These are phyloP conservation scores for Synergus umbraculus DNA, from an alignment of 2,888 invertebrate genomes.

Conservation along the genomic window DNA sequence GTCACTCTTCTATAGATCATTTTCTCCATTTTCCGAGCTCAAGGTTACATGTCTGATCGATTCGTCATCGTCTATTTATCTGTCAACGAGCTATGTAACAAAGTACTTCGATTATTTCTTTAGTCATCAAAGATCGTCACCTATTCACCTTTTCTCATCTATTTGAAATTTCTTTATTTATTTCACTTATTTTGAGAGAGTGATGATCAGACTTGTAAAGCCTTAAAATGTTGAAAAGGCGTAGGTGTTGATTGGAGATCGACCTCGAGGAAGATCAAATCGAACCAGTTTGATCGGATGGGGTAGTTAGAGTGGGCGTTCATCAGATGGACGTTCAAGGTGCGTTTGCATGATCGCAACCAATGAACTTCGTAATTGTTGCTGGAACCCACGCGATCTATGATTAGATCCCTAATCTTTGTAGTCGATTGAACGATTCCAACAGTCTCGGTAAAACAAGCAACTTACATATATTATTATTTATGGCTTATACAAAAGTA, in stretches of 20 bases:
- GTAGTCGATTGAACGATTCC: not conserved
- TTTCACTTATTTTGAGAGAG: too few species aligned
- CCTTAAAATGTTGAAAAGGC: not conserved
- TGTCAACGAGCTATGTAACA: not conserved
- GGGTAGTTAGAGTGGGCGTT: conserved; percentile 61
- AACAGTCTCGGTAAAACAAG: not conserved
- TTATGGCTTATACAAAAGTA: not conserved
- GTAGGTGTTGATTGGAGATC: conserved; percentile 22
- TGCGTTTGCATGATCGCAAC: conserved; percentile 53
- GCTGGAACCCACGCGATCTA: conserved; percentile 44
- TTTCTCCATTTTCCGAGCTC: not conserved
- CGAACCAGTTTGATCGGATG: conserved; percentile 53
- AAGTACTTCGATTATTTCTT: too few species aligned
- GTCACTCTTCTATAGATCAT: conserved; percentile 64
- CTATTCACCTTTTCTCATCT: too few species aligned
- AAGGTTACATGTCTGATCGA: not conserved
- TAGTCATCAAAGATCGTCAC: too few species aligned
- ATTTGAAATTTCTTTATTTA: too few species aligned
- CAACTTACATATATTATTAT: not conserved
- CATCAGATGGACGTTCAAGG: conserved; percentile 48
- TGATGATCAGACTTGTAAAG: too few species aligned
- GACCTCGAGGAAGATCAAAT: conserved; percentile 33
- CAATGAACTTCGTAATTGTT: conserved; percentile 39
- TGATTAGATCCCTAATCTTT: conserved; percentile 5
- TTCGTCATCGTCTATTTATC: not conserved